Conservation (phyloP, 2,797 vertebrate genomes). For the Sebastes goodei region DNA sequence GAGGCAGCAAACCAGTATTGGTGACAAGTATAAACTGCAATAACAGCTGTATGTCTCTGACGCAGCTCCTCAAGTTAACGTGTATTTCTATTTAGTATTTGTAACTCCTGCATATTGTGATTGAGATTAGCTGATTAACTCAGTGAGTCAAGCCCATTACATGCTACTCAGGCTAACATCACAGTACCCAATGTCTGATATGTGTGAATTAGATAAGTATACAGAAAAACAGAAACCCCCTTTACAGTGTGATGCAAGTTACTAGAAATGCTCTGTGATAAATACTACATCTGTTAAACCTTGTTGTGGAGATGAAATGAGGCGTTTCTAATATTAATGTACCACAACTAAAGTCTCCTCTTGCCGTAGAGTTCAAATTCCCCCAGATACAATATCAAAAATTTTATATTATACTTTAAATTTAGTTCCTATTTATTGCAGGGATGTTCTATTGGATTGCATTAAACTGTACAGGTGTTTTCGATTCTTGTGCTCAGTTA, state of each 20-base stretch:
- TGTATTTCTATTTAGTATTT: neutral
- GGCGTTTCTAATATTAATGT: constrained; percentile 21
- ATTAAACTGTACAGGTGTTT: constrained; percentile 26
- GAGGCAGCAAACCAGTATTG: no score
- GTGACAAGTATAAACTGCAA: no score
- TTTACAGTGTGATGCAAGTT: neutral
- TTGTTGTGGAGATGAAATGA: constrained; percentile 4
- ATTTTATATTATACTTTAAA: neutral
- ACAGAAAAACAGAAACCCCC: neutral
- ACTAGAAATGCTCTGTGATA: neutral
- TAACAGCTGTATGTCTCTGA: no score
- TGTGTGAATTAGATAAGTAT: neutral
- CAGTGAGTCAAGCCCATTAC: neutral
- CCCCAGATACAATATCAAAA: constrained; percentile 13
- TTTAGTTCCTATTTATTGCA: constrained; percentile 11
- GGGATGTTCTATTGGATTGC: constrained; percentile 15
- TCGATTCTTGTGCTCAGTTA: neutral
- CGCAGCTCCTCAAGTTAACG: no score
- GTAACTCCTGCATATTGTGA: neutral
- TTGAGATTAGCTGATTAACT: neutral
- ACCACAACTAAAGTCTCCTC: neutral
- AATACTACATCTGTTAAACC: neutral
- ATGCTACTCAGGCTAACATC: neutral
- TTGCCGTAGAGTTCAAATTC: neutral
- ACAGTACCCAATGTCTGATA: neutral